Conservation (phyloP, 2,113 vertebrate species). For the Rhadina sibilatrix region DNA sequence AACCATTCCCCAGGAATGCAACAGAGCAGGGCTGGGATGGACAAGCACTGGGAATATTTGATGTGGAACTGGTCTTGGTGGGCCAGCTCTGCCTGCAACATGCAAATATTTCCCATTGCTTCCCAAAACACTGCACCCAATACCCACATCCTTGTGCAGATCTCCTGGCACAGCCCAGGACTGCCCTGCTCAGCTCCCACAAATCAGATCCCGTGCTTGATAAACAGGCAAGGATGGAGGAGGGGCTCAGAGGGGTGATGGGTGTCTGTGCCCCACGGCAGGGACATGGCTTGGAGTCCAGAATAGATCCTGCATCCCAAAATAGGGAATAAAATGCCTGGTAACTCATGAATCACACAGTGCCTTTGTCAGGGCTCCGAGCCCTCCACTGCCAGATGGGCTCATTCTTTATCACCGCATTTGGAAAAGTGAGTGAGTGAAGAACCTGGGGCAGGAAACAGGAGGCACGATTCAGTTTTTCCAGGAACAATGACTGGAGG, state of each 20-base stretch:
- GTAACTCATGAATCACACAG: background rate
- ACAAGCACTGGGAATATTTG: background rate
- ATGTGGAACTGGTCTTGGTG: background rate
- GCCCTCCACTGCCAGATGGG: background rate
- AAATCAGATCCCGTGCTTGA: background rate
- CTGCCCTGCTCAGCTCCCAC: background rate
- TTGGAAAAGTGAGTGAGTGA: background rate
- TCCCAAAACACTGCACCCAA: background rate
- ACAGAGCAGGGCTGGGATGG: background rate
- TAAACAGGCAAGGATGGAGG: background rate
- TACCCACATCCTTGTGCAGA: background rate
- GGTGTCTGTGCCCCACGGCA: background rate
- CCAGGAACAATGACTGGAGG: background rate
- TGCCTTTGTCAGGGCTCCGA: background rate
- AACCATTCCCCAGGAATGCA: no score
- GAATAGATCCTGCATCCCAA: background rate
- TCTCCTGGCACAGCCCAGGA: accelerated
- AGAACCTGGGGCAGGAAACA: background rate
- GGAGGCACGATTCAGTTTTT: background rate
- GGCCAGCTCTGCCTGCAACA: background rate
- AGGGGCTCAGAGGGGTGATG: accelerated
- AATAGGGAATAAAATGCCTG: background rate
- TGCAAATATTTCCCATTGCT: background rate
- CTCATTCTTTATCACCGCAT: background rate
- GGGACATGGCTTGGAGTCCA: background rate